Conservation (phyloP, 64 coral and sea anemone genomes). For the Dendronephthya gigantea region DNA sequence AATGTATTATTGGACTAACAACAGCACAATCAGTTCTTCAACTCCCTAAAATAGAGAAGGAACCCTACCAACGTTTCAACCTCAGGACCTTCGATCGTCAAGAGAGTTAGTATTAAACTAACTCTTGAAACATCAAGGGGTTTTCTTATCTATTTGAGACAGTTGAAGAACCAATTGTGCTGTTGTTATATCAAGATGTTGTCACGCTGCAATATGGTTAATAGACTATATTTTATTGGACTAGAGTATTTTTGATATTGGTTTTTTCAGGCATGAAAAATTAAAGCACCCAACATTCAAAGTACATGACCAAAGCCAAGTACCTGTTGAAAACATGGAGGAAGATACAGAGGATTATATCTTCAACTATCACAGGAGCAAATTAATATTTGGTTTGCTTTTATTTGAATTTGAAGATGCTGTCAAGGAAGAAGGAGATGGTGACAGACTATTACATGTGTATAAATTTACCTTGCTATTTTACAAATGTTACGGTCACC, state of each 20-base stretch:
- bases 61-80: too few relatives aligned
- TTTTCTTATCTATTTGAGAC: too few relatives aligned
- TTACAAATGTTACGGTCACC: constrained; percentile 11
- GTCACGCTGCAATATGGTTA: too few relatives aligned
- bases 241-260: not conserved
- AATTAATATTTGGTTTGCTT: constrained; percentile 3
- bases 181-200: too few relatives aligned
- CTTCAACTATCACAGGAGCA: constrained; percentile 3
- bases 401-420: constrained; percentile 9
- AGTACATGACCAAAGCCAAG: not conserved
- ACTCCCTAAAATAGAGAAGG: too few relatives aligned
- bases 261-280: not conserved
- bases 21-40: too few relatives aligned
- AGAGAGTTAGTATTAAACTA: too few relatives aligned
- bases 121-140: too few relatives aligned
- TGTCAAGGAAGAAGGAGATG: constrained; percentile 3
- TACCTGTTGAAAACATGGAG: not conserved
- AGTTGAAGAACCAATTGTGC: too few relatives aligned
- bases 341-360: not conserved
- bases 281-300: not conserved
- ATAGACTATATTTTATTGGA: too few relatives aligned
- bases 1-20: too few relatives aligned
- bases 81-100: too few relatives aligned
- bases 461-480: constrained; percentile 13
- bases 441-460: not conserved